A percentile compares a stretch with the other conserved stretches of the same genome.
These are phyloP conservation scores for Tringa solitaria DNA, from an alignment of 2,113 vertebrate species.

Conservation along the genomic window DNA sequence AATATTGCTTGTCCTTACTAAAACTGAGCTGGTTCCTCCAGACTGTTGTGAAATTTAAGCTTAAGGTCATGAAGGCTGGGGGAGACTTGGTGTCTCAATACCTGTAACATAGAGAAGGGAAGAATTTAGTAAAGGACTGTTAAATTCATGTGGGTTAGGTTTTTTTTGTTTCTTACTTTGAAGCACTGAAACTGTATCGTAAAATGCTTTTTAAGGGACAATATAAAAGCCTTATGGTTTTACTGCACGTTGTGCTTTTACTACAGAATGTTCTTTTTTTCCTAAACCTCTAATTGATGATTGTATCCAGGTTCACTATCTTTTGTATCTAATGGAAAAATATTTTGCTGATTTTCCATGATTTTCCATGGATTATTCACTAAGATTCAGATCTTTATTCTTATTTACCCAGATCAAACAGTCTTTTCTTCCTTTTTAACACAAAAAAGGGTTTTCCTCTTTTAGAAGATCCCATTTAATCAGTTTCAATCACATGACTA, in stretches of 20 bases:
- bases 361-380: neutral
- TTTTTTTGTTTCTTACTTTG: neutral
- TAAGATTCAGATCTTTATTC: neutral
- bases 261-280: neutral
- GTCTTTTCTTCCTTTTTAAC: neutral
- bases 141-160: neutral
- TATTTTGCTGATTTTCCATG: neutral
- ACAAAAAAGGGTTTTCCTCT: neutral
- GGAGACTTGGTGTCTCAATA: neutral
- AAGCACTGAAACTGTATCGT: neutral
- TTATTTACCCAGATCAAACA: neutral
- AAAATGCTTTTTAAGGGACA: neutral
- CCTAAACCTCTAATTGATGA: neutral
- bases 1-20: neutral
- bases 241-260: neutral
- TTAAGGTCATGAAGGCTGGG: neutral
- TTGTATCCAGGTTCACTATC: neutral
- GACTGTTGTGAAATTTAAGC: neutral
- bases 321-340: neutral
- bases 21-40: neutral
- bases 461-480: neutral
- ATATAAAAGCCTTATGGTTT: neutral
- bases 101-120: neutral
- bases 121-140: neutral
- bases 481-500: slow-evolving; percentile 52